phyloP scores from a whole-genome alignment of 2,888 invertebrate genomes.

The Drosophila paracracens region DNA sequence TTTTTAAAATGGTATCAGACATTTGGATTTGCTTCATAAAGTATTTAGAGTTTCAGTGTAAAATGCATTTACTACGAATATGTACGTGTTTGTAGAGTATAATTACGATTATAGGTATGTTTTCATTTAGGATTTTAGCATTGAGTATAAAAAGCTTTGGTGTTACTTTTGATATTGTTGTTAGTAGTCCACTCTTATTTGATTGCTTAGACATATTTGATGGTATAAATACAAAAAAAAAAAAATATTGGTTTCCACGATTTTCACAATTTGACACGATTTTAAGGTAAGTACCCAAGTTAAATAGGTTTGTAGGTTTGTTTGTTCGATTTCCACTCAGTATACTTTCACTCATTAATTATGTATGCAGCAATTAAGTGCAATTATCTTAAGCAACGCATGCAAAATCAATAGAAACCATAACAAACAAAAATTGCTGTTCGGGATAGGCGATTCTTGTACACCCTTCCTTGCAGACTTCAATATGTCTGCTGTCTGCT shows the following conservation, averaged over 20 bases:
- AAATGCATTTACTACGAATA: constrained; percentile 40
- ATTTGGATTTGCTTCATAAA: constrained; percentile 82
- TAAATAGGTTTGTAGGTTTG: constrained; percentile 37
- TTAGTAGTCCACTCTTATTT: constrained; percentile 21
- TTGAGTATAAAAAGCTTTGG: constrained; percentile 43
- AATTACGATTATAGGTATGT: constrained; percentile 26
- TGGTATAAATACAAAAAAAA: constrained; percentile 28
- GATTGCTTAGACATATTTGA: constrained; percentile 61
- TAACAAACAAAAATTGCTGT: constrained; percentile 16
- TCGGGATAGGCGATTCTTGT: background rate
- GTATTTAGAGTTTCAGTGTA: constrained; percentile 48
- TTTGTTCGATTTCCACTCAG: constrained; percentile 39
- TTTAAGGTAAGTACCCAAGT: constrained; percentile 23
- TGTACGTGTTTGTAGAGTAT: constrained; percentile 27
- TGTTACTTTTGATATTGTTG: constrained; percentile 43
- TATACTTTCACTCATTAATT: constrained; percentile 10
- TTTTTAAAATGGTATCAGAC: constrained; percentile 88
- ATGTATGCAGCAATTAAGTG: constrained; percentile 9
- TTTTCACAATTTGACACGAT: constrained; percentile 60
- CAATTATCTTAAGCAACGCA: constrained; percentile 18
- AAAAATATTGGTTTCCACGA: constrained; percentile 19
- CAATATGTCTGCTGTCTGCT: background rate
- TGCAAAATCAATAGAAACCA: constrained; percentile 66
- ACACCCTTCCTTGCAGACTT: background rate
- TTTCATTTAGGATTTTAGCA: constrained; percentile 26